Conservation (phyloP, 2,888 invertebrate genomes). For the Acronicta leporina region DNA sequence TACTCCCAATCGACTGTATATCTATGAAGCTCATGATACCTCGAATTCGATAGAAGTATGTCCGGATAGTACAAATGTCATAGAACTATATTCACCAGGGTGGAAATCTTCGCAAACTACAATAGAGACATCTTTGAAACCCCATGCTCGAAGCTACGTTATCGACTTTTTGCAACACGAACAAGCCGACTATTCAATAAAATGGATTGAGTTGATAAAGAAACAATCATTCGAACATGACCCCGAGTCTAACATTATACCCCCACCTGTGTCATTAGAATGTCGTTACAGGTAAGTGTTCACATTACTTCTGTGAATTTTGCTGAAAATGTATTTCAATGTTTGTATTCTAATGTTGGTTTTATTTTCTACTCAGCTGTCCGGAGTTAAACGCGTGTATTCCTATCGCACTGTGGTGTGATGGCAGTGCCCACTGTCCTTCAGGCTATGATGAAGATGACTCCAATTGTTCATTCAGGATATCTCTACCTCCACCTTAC, state of each 20-base stretch:
- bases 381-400: constrained; percentile 95
- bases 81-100: constrained; percentile 93
- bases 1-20: constrained; percentile 92
- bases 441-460: constrained; percentile 95
- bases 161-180: constrained; percentile 93
- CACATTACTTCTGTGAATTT: neutral
- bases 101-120: constrained; percentile 88
- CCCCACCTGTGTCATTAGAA: constrained; percentile 87
- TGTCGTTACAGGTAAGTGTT: constrained; percentile 91
- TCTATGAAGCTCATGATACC: constrained; percentile 92
- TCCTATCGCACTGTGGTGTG: constrained; percentile 94
- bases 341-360: constrained; percentile 1
- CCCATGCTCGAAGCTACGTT: constrained; percentile 92
- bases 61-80: constrained; percentile 87
- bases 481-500: constrained; percentile 91
- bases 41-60: constrained; percentile 91
- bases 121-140: constrained; percentile 83
- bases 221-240: constrained; percentile 87
- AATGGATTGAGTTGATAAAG: constrained; percentile 94
- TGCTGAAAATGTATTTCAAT: neutral
- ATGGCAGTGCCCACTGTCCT: constrained; percentile 93
- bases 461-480: constrained; percentile 92
- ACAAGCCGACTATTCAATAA: constrained; percentile 92
- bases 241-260: constrained; percentile 84
- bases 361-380: constrained; percentile 87